A percentile compares a stretch with the other conserved stretches of the same genome.
Conservation (phyloP, 2,888 invertebrate genomes). For the Parapristionchus giblindavisi region DNA sequence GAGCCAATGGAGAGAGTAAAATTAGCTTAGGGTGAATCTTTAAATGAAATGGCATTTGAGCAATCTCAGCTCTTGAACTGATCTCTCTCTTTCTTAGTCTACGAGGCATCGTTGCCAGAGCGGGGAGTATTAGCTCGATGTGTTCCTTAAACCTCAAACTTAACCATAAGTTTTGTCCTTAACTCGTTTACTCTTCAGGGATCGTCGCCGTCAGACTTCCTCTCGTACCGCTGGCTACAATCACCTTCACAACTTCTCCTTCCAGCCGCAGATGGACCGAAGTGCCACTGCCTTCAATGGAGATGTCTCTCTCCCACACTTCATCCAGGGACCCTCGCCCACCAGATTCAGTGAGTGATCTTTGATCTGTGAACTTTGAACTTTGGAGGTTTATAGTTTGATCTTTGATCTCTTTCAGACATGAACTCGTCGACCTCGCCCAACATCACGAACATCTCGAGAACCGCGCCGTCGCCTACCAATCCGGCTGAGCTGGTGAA, state of each 20-base stretch:
- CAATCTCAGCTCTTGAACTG: background rate
- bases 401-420: slow-evolving; percentile 20
- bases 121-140: no score
- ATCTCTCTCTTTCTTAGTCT: background rate
- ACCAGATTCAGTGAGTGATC: slow-evolving; percentile 1
- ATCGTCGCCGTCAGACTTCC: slow-evolving; percentile 8
- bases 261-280: no score
- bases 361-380: background rate
- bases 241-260: background rate
- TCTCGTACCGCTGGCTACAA: slow-evolving; percentile 7
- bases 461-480: slow-evolving; percentile 35
- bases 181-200: background rate
- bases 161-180: no score
- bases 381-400: background rate
- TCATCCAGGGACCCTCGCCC: slow-evolving; percentile 2
- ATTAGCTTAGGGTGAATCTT: no score
- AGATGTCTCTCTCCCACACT: slow-evolving; percentile 23
- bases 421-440: slow-evolving; percentile 24
- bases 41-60: background rate
- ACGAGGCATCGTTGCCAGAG: no score
- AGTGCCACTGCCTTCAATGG: background rate
- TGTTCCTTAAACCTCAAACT: no score
- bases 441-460: background rate
- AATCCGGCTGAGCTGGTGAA: slow-evolving; percentile 32
- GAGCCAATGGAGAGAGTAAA: no score